phyloP scores from a whole-genome alignment of 2,888 invertebrate species.

The Pterobdella sp. region DNA sequence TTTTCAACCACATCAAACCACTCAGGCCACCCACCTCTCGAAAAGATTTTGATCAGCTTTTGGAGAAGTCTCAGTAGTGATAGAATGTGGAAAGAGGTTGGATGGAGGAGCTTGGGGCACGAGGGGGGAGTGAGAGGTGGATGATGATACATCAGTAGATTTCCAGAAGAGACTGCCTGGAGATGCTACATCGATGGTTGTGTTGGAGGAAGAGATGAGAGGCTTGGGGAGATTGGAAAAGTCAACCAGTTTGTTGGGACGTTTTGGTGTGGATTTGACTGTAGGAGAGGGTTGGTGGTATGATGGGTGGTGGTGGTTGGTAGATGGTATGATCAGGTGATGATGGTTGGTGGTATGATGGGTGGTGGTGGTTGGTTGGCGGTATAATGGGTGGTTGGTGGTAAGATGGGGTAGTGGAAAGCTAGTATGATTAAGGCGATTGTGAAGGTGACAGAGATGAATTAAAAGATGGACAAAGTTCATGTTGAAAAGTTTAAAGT shows the following conservation, averaged over 20 bases:
- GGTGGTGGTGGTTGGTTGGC: background rate
- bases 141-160: background rate
- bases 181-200: background rate
- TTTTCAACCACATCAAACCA: too few species aligned
- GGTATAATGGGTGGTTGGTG: background rate
- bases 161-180: conserved; percentile 5
- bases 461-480: too few species aligned
- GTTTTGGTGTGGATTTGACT: background rate
- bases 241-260: background rate
- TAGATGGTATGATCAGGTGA: background rate
- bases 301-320: background rate
- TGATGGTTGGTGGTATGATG: background rate
- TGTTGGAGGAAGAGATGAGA: background rate
- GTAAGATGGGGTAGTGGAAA: background rate
- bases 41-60: too few species aligned
- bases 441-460: too few species aligned
- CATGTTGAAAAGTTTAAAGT: too few species aligned
- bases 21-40: too few species aligned
- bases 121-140: background rate
- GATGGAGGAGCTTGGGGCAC: background rate
- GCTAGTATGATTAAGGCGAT: too few species aligned
- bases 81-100: background rate
- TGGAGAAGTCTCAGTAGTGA: too few species aligned
- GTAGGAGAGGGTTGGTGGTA: background rate
- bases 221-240: background rate